Percentiles rank a stretch among this genome's conserved stretches.
Conservation (phyloP, 2,113 vertebrate genomes). For the Arvicanthis niloticus region DNA sequence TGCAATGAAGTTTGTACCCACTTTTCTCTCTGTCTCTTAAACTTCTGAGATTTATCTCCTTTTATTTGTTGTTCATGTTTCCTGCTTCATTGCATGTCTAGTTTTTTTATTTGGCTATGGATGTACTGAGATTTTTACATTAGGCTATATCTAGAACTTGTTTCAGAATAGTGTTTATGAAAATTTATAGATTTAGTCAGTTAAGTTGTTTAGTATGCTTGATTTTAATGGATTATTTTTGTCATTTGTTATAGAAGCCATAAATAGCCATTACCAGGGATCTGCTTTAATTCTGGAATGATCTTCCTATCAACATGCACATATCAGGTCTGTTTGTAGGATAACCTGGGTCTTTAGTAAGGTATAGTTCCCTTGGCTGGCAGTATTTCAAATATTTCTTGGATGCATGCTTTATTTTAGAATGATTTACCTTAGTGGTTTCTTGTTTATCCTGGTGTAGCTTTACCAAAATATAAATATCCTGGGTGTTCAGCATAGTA, state of each 20-base stretch:
- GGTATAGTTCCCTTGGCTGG: not conserved
- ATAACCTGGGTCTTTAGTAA: not conserved
- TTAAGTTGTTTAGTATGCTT: not conserved
- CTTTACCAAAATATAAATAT: not conserved
- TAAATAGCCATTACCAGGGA: not conserved
- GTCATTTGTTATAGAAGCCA: not conserved
- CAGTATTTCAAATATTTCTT: not conserved
- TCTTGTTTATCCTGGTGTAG: not conserved
- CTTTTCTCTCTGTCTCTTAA: not conserved
- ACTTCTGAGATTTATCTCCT: conserved; percentile 1
- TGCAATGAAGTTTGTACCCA: not conserved
- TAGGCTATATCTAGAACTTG: not conserved
- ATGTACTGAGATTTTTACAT: not conserved
- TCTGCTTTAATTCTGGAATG: not conserved
- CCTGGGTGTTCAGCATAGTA: not conserved
- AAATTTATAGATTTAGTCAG: not conserved
- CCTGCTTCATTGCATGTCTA: not conserved
- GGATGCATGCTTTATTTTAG: not conserved
- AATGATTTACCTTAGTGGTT: not conserved
- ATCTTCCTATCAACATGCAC: not conserved
- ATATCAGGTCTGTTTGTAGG: not conserved
- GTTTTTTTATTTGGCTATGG: not conserved
- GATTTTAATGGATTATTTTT: not conserved
- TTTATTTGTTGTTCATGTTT: not conserved
- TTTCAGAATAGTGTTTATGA: not conserved